Evolutionary conservation across 2,797 vertebrate genomes (phyloP), one percentile per base, ranked within the genome.

Genomic region (Arremon aurantiirostris): DNA sequence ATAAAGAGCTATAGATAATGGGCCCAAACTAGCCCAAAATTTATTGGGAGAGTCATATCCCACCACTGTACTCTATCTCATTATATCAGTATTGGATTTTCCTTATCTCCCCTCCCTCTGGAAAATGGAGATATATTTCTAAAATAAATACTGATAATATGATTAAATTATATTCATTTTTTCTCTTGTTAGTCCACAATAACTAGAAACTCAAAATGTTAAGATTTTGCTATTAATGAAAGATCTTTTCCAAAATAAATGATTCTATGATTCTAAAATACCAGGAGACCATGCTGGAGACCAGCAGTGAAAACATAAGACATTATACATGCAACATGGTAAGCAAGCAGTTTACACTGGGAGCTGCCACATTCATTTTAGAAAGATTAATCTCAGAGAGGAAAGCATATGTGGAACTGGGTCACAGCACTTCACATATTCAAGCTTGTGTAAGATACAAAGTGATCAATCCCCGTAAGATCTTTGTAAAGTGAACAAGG

Each of bases 351-450:
- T 90, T 92, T 77, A 46, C 2, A 15, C 60, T 64, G 35, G 34
- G 84, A 94, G 75, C 83, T 94, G 93, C 81, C 90, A 82, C 52
- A 10, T 93, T 66, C 30, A 24, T 89, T 93, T 94, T 82, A 57
- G 56, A 53, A 59, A 93, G 73, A 70, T 64, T 70, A 90, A 73
- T 93, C 78, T 89, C 75, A 42, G 37, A 68, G 50, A 82, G 60
- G 64, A 87, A 90, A 90, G 37, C 71, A 64, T 84, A 87, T 66
- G 77, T 82, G 77, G 65, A 96, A 94, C 2, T 93, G 85, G 85
- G 86, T 92, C 86, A 92, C 68, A 93, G 69, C 7, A 1, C 59
- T 93, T 89, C 71, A 73, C 34, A 12, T 87, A 47, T 21, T 77
- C 71, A 78, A 46, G 86, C 52, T 86, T 89, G 37, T 65, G 22